Evolutionary conservation across 2,113 vertebrate species (phyloP).

Genomic region (Helogale parvula): DNA sequence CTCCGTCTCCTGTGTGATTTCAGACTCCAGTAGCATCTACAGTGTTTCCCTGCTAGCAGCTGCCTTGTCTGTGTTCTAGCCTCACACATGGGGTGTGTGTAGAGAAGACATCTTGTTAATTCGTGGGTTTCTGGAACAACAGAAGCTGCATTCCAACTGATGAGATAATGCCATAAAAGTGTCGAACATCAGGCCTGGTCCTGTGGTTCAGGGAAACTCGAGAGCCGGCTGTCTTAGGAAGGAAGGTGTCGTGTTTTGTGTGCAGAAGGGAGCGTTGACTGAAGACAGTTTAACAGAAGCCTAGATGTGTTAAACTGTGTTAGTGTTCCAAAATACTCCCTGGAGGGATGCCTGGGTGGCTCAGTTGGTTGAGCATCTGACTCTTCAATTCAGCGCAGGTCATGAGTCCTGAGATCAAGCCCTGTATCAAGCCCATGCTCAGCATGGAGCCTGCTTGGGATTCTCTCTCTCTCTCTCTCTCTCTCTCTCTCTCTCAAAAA

Average conservation of each 20-base stretch:
- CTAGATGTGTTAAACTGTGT: not conserved
- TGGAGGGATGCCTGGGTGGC: not conserved
- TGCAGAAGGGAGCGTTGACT: not conserved
- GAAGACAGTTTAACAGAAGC: not conserved
- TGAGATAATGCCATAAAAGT: not conserved
- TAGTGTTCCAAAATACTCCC: not conserved
- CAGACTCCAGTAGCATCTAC: not conserved
- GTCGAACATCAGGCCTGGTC: not conserved
- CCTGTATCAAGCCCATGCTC: too few species aligned
- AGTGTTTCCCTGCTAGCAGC: not conserved
- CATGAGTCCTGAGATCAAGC: too few species aligned
- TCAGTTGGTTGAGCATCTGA: too few species aligned
- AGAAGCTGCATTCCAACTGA: not conserved
- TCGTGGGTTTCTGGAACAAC: not conserved
- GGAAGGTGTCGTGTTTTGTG: not conserved
- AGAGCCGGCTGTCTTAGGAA: not conserved
- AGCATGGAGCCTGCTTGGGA: too few species aligned
- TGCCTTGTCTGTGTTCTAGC: not conserved
- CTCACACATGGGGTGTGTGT: not conserved
- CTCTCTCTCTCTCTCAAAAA: too few species aligned
- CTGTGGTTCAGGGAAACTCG: not conserved
- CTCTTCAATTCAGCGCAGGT: too few species aligned
- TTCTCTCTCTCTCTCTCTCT: too few species aligned
- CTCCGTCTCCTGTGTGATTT: not conserved
- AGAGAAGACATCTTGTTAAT: not conserved